These are phyloP conservation scores for Drosophila macrospina DNA, from an alignment of 2,888 invertebrate species.

Conservation along the genomic window DNA sequence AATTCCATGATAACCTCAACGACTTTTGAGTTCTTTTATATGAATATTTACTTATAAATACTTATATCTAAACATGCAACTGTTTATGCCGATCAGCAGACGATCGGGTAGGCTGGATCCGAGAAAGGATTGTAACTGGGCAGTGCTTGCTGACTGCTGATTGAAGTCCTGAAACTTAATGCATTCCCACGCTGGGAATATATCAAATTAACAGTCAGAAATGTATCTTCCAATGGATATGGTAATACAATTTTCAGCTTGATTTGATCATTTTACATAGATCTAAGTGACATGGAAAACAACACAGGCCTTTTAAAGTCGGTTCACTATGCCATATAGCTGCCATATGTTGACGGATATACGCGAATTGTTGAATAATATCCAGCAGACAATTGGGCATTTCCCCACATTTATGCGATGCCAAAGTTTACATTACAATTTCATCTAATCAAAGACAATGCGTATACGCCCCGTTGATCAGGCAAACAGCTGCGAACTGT, in stretches of 20 bases:
- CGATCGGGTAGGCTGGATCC: too few relatives aligned
- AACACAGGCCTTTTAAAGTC: too few relatives aligned
- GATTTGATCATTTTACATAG: too few relatives aligned
- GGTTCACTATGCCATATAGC: too few relatives aligned
- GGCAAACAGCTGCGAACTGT: slow-evolving; percentile 42
- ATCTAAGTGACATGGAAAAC: too few relatives aligned
- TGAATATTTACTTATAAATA: not conserved
- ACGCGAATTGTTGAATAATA: not conserved
- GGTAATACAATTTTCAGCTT: too few relatives aligned
- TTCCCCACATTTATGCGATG: not conserved
- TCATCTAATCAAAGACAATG: slow-evolving; percentile 39
- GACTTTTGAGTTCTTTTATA: slow-evolving; percentile 24
- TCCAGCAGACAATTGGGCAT: not conserved
- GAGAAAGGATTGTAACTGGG: slow-evolving; percentile 27
- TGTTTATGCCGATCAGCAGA: not conserved
- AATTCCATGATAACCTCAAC: slow-evolving; percentile 65
- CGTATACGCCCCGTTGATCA: slow-evolving; percentile 56
- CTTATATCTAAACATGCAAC: slow-evolving; percentile 2
- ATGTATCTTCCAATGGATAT: too few relatives aligned
- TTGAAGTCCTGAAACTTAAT: too few relatives aligned
- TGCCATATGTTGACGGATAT: too few relatives aligned
- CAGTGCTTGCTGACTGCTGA: too few relatives aligned
- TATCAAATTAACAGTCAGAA: too few relatives aligned
- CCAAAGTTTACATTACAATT: slow-evolving; percentile 10
- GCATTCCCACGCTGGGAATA: too few relatives aligned